Conservation (phyloP, 1,140 invertebrate genomes). For the Zaprionus taronus region DNA sequence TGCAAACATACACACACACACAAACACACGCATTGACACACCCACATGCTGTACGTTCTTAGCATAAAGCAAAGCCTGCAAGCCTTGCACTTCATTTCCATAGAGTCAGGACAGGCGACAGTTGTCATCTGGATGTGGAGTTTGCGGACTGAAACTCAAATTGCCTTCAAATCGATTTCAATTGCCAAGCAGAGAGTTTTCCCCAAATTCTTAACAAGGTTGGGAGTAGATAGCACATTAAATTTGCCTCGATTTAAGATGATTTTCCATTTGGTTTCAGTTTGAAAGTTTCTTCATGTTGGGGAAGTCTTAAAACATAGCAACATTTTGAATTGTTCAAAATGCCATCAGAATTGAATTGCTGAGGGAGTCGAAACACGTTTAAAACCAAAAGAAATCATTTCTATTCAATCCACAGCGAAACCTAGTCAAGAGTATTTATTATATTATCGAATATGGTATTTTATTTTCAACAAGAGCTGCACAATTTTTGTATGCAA, state of each 20-base stretch:
- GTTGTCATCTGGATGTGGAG: conserved; percentile 23
- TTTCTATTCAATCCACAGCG: background rate
- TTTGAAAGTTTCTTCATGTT: background rate
- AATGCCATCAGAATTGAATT: too few species aligned
- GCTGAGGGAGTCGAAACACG: background rate
- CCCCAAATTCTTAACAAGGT: background rate
- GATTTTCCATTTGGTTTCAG: background rate
- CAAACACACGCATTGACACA: background rate
- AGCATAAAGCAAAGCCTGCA: conserved; percentile 36
- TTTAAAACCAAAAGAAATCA: background rate
- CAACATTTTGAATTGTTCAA: too few species aligned
- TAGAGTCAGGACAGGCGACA: conserved; percentile 21
- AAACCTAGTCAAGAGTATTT: background rate
- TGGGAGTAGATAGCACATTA: background rate
- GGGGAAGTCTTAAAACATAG: too few species aligned
- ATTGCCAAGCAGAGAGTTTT: conserved; percentile 12
- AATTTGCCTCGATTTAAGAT: background rate
- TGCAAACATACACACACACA: conserved; percentile 3
- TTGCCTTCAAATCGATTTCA: conserved; percentile 45
- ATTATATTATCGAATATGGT: background rate
- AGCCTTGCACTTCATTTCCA: conserved; percentile 56
- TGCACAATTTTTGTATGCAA: background rate
- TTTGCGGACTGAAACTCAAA: conserved; percentile 16
- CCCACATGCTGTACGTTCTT: conserved; percentile 16
- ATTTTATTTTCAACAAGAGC: background rate